Evolutionary conservation across 2,113 vertebrate genomes (phyloP).

Genomic region (Dermatemys mawii): DNA sequence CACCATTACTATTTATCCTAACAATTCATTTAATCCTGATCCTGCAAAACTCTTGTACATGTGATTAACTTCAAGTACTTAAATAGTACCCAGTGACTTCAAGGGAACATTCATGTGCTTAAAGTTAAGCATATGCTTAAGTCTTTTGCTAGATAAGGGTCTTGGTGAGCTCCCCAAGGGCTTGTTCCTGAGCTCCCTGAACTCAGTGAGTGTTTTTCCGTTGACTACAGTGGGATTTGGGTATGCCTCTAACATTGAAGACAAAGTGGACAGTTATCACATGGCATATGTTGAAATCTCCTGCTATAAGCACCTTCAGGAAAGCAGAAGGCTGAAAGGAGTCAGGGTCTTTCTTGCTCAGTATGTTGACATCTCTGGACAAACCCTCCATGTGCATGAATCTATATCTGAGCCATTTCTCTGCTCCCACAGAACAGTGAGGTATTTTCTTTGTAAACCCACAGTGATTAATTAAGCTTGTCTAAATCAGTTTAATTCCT

Average conservation of each 20-base stretch:
- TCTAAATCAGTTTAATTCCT: conserved; percentile 57
- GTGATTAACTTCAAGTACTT: too few relatives aligned
- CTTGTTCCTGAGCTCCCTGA: accelerated
- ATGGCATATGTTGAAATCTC: background rate
- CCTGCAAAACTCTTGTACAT: too few relatives aligned
- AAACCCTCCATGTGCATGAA: background rate
- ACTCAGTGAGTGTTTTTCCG: background rate
- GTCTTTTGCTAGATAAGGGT: too few relatives aligned
- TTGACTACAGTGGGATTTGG: background rate
- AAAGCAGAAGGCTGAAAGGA: background rate
- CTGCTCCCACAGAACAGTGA: background rate
- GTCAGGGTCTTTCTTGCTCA: background rate
- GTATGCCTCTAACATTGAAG: background rate
- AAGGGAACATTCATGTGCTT: background rate
- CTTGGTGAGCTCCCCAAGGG: too few relatives aligned
- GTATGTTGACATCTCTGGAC: background rate
- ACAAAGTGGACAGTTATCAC: background rate
- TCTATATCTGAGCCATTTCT: background rate
- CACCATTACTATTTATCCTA: too few relatives aligned
- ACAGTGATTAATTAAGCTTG: conserved; percentile 65
- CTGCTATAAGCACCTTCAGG: background rate
- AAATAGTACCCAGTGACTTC: background rate
- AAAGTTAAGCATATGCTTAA: too few relatives aligned
- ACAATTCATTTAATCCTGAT: too few relatives aligned
- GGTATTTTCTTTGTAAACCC: conserved; percentile 1